Evolutionary conservation across 2,113 vertebrate genomes (phyloP), one percentile per base, ranked within the genome.

Genomic region (Sapajus apella): DNA sequence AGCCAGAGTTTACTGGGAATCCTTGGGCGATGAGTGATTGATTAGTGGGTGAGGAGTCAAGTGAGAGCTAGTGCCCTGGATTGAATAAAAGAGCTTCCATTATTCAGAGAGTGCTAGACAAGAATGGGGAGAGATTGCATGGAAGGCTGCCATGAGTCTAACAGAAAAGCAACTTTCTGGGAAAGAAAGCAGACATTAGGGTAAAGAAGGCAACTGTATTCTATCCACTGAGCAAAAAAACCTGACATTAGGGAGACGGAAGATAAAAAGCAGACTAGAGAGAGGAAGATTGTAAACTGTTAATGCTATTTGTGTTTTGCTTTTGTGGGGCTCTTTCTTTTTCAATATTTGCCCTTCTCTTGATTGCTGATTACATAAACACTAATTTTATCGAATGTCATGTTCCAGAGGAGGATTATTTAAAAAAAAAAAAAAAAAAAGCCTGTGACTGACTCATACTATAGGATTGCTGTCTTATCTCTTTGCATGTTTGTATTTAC

Each of bases 31-130:
- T 73, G 87, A 83, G 96, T 96, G 97, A 98, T 96, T 95, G 97
- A 98, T 97, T 94, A 79, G 96, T 70, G 97, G 95, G 95, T 97
- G 90, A 98, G 96, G 94, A 97, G 97, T 98, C 97, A 96, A 97
- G 97, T 96, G 95, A 97, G 92, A 97, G 84, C 94, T 95, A 87
- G 87, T 97, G 97, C 90, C 94, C 87, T 21, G 87, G 76, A 35
- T 23, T 90, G 96, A 96, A 97, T 95, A 85, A 96, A 98, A 98
- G 97, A 92, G 92, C 72, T 75, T 93, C 95, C 81, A 96, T 98
- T 97, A 96, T 97, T 97, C 92, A 90, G 92, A 50, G 85, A 92
- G 58, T 14, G 40, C 84, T 77, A 32, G 64, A 85, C 90, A 97
- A 94, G 61, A 87, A 77, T 61, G 76, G 84, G 77, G 76, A 88